These are phyloP conservation scores for Drosophila ochracea DNA, from an alignment of 2,888 invertebrate species.

Conservation along the genomic window DNA sequence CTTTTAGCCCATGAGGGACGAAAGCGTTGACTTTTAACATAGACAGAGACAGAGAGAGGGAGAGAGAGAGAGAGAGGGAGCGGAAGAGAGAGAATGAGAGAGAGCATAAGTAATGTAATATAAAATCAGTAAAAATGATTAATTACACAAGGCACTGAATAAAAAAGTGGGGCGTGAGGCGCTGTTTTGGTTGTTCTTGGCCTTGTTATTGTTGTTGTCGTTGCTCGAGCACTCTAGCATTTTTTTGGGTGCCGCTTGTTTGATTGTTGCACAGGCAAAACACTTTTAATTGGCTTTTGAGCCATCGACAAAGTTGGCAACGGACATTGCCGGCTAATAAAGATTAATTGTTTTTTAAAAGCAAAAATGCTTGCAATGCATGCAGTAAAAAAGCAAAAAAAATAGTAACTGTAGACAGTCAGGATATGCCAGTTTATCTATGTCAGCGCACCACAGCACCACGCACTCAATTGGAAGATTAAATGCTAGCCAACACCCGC, in stretches of 20 bases:
- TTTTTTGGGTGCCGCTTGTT: conserved; percentile 20
- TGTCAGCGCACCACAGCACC: conserved; percentile 63
- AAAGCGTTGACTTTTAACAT: conserved; percentile 58
- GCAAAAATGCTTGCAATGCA: conserved; percentile 69
- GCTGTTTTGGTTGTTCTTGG: neutral
- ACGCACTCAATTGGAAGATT: conserved; percentile 81
- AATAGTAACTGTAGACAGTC: conserved; percentile 40
- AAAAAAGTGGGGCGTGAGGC: conserved; percentile 16
- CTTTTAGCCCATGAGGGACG: conserved; percentile 32
- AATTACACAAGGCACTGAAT: conserved; percentile 53
- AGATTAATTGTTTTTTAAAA: conserved; percentile 80
- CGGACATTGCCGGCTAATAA: conserved; percentile 57
- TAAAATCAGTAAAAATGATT: conserved; percentile 72
- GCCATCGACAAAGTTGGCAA: conserved; percentile 67
- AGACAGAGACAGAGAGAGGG: conserved; percentile 5
- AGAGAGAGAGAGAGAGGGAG: neutral
- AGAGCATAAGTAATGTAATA: conserved; percentile 39
- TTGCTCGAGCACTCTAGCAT: conserved; percentile 8
- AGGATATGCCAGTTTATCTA: conserved; percentile 74
- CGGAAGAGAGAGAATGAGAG: neutral
- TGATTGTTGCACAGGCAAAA: conserved; percentile 72
- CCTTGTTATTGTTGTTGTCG: neutral
- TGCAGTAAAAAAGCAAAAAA: neutral
- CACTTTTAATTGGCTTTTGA: conserved; percentile 78
- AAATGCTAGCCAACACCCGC: conserved; percentile 57